Conservation (phyloP, 2,113 vertebrate genomes). For the Oryzias woworae region DNA sequence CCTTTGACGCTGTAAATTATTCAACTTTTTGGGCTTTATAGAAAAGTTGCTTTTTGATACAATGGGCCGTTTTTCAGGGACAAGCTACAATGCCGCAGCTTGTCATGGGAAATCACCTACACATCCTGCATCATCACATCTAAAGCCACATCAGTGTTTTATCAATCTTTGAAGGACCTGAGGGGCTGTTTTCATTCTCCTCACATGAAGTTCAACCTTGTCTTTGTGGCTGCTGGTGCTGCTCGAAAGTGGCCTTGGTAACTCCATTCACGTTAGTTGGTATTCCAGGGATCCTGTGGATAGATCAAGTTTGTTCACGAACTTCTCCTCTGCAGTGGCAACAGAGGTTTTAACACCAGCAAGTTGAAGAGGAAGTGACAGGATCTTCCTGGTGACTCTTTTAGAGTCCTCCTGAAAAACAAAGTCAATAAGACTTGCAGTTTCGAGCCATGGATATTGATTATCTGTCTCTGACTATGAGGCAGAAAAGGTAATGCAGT, state of each 20-base stretch:
- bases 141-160: constrained; percentile 17
- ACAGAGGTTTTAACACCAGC: constrained; percentile 52
- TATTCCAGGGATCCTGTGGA: constrained; percentile 36
- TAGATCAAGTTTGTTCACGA: constrained; percentile 12
- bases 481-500: constrained; percentile 27
- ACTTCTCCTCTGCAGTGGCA: constrained; percentile 30
- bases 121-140: constrained; percentile 23
- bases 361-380: constrained; percentile 64
- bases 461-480: constrained; percentile 72
- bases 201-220: constrained; percentile 33
- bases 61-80: neutral
- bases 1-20: too few species aligned
- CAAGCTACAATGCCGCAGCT: neutral
- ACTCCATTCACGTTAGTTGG: constrained; percentile 44
- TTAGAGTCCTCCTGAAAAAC: constrained; percentile 78
- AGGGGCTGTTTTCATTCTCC: constrained; percentile 37
- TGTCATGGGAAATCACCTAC: constrained; percentile 35
- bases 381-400: constrained; percentile 72
- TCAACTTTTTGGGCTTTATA: neutral
- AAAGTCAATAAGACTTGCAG: constrained; percentile 76
- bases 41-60: neutral
- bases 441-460: constrained; percentile 68
- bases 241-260: constrained; percentile 29
- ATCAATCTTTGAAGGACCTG: constrained; percentile 13
- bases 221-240: constrained; percentile 19